Conservation (phyloP, 2,797 vertebrate species). For the Clarias pachynema region DNA sequence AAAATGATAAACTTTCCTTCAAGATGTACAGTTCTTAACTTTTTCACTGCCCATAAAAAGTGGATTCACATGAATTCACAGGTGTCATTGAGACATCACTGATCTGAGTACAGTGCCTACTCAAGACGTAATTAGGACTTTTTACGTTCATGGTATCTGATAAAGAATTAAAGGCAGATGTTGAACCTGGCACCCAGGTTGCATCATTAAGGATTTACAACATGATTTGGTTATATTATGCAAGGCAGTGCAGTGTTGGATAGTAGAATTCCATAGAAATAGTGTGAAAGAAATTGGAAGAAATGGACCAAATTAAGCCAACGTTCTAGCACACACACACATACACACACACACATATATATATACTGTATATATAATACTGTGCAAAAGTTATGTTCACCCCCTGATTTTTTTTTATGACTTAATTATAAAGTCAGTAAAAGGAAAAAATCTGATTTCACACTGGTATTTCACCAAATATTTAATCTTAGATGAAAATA, state of each 20-base stretch:
- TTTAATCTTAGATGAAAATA: too few relatives aligned
- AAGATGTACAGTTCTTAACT: background rate
- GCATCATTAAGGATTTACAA: background rate
- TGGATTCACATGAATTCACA: background rate
- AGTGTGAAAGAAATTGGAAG: background rate
- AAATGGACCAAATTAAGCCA: background rate
- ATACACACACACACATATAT: too few relatives aligned
- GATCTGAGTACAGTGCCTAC: background rate
- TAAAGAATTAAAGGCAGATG: background rate
- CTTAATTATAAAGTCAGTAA: too few relatives aligned
- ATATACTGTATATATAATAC: too few relatives aligned
- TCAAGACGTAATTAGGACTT: background rate
- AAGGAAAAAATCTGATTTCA: too few relatives aligned
- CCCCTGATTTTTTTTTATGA: too few relatives aligned
- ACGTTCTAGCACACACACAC: too few relatives aligned
- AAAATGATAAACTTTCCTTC: too few relatives aligned
- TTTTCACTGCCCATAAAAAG: background rate
- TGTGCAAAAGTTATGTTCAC: too few relatives aligned
- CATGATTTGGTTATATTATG: background rate
- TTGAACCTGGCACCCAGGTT: background rate
- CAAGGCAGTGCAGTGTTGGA: background rate
- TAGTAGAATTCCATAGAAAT: background rate
- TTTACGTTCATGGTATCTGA: background rate
- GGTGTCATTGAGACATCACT: background rate
- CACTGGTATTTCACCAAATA: too few relatives aligned